These are phyloP conservation scores for Amblyteles armatorius DNA, from an alignment of 2,888 invertebrate species.

Conservation along the genomic window DNA sequence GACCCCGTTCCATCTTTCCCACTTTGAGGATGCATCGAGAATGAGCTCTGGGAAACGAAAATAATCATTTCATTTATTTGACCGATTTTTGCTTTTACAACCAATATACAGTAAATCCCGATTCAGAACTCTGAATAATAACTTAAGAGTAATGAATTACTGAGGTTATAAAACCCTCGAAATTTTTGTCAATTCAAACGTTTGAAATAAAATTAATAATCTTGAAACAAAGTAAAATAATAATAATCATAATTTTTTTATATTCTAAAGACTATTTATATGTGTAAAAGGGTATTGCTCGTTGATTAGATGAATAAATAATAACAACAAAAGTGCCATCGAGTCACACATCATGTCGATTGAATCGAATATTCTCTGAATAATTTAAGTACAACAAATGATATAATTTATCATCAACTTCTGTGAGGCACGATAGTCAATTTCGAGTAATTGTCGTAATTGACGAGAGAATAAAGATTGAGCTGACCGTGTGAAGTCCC, in stretches of 20 bases:
- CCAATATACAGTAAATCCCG: no score
- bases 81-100: neutral
- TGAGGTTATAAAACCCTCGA: no score
- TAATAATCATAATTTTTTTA: no score
- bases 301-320: neutral
- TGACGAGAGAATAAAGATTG: constrained; percentile 38
- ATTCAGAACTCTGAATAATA: no score
- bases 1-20: constrained; percentile 78
- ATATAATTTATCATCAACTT: constrained; percentile 2
- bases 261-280: no score
- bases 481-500: constrained; percentile 88
- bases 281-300: no score
- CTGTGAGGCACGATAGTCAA: neutral
- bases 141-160: no score
- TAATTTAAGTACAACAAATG: neutral
- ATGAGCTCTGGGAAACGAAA: constrained; percentile 85
- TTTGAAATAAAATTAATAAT: no score
- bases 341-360: neutral
- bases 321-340: neutral
- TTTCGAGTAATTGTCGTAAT: constrained; percentile 41
- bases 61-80: neutral
- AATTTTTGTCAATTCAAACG: no score
- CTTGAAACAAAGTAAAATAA: no score
- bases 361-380: neutral
- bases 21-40: constrained; percentile 85